Evolutionary conservation across 2,113 vertebrate genomes (phyloP).

Genomic region (Actenoides lindsayi): DNA sequence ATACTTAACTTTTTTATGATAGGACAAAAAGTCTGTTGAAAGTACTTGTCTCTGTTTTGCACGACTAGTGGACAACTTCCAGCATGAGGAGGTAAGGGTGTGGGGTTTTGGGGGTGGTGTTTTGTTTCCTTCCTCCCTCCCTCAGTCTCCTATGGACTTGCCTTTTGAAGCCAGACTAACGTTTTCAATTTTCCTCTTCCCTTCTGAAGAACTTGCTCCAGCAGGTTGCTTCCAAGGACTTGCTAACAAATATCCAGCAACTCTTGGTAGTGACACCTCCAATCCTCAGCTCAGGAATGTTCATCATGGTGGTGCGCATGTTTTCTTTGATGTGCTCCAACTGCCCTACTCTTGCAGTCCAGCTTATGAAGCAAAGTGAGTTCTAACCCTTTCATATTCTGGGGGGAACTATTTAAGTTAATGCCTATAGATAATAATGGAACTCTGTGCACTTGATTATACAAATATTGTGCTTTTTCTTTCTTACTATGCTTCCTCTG

Average conservation of each 20-base stretch:
- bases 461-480: neutral
- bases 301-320: constrained; percentile 99
- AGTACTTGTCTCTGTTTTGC: constrained; percentile 99
- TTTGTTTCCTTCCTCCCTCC: neutral
- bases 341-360: constrained; percentile 95
- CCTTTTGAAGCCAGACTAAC: neutral
- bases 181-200: neutral
- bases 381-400: neutral
- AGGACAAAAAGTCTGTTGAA: constrained; percentile 99
- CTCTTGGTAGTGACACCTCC: constrained; percentile 96
- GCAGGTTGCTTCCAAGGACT: constrained; percentile 95
- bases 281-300: constrained; percentile 98
- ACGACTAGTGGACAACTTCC: constrained; percentile 98
- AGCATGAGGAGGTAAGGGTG: constrained; percentile 92
- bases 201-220: constrained; percentile 91
- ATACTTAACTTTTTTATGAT: neutral
- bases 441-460: neutral
- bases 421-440: neutral
- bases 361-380: constrained; percentile 99
- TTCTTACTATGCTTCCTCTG: neutral
- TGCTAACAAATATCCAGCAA: constrained; percentile 98
- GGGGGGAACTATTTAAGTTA: neutral
- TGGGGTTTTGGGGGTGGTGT: neutral
- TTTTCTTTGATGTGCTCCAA: constrained; percentile 99
- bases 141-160: neutral